phyloP scores from a whole-genome alignment of 2,113 vertebrate species.

The Rhinopomastus cyanomelas region DNA sequence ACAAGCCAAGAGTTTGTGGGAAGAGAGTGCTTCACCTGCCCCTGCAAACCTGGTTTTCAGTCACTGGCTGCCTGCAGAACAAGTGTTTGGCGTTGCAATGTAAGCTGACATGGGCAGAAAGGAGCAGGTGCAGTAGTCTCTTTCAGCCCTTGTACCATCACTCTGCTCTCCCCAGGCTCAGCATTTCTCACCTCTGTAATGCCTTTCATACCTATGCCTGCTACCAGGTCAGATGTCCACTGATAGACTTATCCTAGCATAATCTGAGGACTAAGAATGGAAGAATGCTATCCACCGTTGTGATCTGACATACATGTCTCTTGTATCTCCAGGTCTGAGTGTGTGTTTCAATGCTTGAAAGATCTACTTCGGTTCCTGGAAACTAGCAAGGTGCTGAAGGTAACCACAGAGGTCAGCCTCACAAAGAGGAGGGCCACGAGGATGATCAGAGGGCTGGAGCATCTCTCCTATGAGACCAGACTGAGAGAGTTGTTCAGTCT shows the following conservation, averaged over 20 bases:
- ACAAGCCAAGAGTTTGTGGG: background rate
- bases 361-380: background rate
- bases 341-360: background rate
- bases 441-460: too few relatives aligned
- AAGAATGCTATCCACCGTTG: background rate
- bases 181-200: background rate
- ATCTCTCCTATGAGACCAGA: too few relatives aligned
- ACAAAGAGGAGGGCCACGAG: too few relatives aligned
- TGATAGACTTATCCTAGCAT: background rate
- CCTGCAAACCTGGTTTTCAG: background rate
- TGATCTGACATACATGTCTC: background rate
- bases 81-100: background rate
- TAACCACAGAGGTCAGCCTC: background rate
- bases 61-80: background rate
- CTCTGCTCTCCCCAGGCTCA: background rate
- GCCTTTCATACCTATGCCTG: background rate
- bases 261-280: background rate
- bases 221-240: background rate
- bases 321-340: background rate
- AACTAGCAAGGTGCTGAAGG: too few relatives aligned
- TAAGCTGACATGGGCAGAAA: background rate
- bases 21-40: background rate
- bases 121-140: fast-evolving
- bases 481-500: too few relatives aligned
- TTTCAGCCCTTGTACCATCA: background rate